Percentiles rank a stretch among this genome's conserved stretches.
Conservation (phyloP, 2,797 vertebrate genomes). For the Sternotherus odoratus region DNA sequence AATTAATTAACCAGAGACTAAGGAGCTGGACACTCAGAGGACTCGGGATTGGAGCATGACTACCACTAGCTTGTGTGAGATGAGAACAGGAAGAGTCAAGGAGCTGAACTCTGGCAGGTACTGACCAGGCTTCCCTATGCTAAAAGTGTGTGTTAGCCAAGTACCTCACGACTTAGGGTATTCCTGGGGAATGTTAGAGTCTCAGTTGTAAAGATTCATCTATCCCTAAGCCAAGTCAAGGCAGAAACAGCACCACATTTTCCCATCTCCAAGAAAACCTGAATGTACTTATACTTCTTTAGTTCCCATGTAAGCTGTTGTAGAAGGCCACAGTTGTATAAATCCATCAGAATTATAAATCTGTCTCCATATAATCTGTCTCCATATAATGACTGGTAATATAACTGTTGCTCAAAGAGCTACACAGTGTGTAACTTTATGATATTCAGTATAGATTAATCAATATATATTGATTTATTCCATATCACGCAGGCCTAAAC, state of each 20-base stretch:
- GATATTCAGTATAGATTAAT: not conserved
- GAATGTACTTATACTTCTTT: not conserved
- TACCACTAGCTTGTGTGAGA: not conserved
- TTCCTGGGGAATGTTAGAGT: not conserved
- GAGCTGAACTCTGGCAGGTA: not conserved
- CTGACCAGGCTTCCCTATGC: not conserved
- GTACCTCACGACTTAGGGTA: not conserved
- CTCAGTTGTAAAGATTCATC: not conserved
- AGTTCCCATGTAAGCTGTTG: not conserved
- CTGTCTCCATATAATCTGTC: slow-evolving; percentile 31
- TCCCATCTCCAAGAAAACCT: not conserved
- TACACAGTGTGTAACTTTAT: slow-evolving; percentile 21
- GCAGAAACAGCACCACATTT: slow-evolving; percentile 30
- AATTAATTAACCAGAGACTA: not conserved
- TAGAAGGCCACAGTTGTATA: not conserved
- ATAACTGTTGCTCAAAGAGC: slow-evolving; percentile 16
- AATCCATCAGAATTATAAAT: not conserved
- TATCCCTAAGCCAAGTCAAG: slow-evolving; percentile 4
- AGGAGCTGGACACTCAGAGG: not conserved
- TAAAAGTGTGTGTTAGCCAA: not conserved
- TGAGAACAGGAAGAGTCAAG: not conserved
- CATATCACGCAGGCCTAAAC: not conserved
- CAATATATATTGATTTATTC: slow-evolving; percentile 1
- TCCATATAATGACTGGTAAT: not conserved
- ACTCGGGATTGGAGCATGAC: not conserved